Evolutionary conservation across 2,888 invertebrate species (phyloP), one percentile per base, ranked within the genome.

Genomic region (Cryptophagus acutangulus): DNA sequence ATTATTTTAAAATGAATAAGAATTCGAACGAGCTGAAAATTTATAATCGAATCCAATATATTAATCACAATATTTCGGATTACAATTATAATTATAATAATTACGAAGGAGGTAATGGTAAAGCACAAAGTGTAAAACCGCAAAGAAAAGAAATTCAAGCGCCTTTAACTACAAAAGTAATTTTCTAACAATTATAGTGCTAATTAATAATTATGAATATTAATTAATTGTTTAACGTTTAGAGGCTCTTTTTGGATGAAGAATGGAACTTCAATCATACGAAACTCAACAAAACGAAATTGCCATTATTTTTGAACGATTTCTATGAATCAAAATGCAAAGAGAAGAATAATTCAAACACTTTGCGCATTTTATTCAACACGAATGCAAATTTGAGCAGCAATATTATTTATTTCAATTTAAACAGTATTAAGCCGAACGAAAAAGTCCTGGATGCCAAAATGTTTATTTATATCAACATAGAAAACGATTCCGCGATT

Each of bases 381-480:
- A 38, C 38, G 9, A 59, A 59, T 34, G 35, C 47, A 15, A 51
- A 52, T 31, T 40, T 36, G 33, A 41, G 55, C 10, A 52, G 48
- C 15, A 44, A 36, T 13, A 48, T 59, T n/a, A 45, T 65, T 16
- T 52, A 57, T 40, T 76, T 76, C 58, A 72, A 74, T 50, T 58
- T 76, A 28, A 65, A 70, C 6, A 71, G 69, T 2, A 45, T 75
- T 34, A 67, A 69, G 17, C 49, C 51, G 2, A 62, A 67, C 40
- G 74, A 75, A 49, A 66, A 64, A 1, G 64, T 78, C 2, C 50
- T 76, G 10, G 74, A 76, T 49, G 76, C 76, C 0, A 77, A 78
- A 54, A 62, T 79, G 30, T 77, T 76, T 58, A 65, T 79, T 17
- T 75, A 72, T 51, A 70, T 75, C 54, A 70, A 71, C 48, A 46